phyloP scores from a whole-genome alignment of 1,140 invertebrate genomes.

The Hyles euphorbiae region DNA sequence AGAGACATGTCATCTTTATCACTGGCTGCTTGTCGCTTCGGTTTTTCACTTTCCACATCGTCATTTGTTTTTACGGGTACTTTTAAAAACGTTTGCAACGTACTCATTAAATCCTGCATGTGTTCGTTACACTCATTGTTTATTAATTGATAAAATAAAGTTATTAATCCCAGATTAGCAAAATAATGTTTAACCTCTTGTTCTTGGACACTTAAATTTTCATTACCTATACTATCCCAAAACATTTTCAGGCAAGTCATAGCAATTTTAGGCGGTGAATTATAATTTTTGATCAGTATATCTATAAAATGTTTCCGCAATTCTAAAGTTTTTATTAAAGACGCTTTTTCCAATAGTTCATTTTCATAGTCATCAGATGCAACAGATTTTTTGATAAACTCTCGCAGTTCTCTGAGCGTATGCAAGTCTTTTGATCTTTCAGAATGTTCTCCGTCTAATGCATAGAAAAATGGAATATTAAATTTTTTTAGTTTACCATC shows the following conservation, averaged over 20 bases:
- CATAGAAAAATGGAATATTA: slow-evolving; percentile 92
- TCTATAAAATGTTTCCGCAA: slow-evolving; percentile 84
- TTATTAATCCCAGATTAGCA: slow-evolving; percentile 42
- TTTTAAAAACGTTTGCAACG: slow-evolving; percentile 32
- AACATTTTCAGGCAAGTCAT: slow-evolving; percentile 74
- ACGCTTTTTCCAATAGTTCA: slow-evolving; percentile 73
- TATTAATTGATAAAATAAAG: slow-evolving; percentile 49
- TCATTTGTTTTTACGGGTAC: slow-evolving; percentile 18
- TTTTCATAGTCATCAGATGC: slow-evolving; percentile 70
- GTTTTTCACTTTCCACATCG: too few species aligned
- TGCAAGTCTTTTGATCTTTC: slow-evolving; percentile 91
- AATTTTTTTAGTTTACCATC: slow-evolving; percentile 88
- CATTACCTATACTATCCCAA: slow-evolving; percentile 44
- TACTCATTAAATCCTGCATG: slow-evolving; percentile 37
- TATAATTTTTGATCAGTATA: slow-evolving; percentile 80
- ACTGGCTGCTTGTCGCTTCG: background rate
- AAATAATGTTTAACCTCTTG: slow-evolving; percentile 52
- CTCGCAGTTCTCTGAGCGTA: slow-evolving; percentile 86
- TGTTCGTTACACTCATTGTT: slow-evolving; percentile 40
- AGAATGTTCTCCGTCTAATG: slow-evolving; percentile 91
- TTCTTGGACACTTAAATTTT: slow-evolving; percentile 31
- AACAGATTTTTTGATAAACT: slow-evolving; percentile 76
- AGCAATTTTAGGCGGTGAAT: slow-evolving; percentile 76
- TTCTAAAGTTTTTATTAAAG: slow-evolving; percentile 85
- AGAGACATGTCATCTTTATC: slow-evolving; percentile 13